Base-by-base conservation (phyloP, 1,140 invertebrate genomes). In the Drosophila obscura region DNA sequence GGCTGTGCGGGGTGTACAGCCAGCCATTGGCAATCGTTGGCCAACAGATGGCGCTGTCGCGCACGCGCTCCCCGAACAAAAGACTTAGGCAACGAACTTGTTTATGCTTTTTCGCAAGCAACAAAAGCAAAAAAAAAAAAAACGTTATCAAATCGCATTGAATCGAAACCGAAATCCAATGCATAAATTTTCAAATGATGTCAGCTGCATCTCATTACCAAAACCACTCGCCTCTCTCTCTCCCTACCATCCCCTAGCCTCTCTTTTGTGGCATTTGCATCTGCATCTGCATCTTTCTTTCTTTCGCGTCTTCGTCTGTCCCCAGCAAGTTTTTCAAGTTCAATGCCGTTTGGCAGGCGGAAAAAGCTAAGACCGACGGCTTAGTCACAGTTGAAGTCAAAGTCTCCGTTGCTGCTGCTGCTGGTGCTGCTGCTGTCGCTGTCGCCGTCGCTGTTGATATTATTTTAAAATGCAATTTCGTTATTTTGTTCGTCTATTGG, bases 11-110 rank as follows among this genome's bases (percentile, higher is more conserved):
- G 7, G 26, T 2, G 22, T 24, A 24, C 26, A 28, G 26, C 35
- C 26, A 28, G 26, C 35, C 35, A 81, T 81, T 82, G 44, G 73
- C 77, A 84, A 84, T 80, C 73, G 48, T 75, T 85, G 69, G 74
- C 69, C 82, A 85, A 80, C 77, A 81, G 77, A 51, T 85, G 81
- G 60, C 62, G 77, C 77, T 62, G 48, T 43, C 64, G 62, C 64
- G 62, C 60, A 77, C 81, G 68, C 80, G 58, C 51, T 45, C 41
- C 45, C 11, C 74, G 66, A 89, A 90, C 80, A 85, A 90, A 89
- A 89, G 85, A 89, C 85, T 89, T 89, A 73, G 63, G 85, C 80
- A 81, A 85, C 85, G 80, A 89, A 89, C 85, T 85, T 84, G 81
- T 87, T 87, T 85, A 69, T 78, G 76, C 68, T 88, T 87, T 35